Conservation (phyloP, 2,797 vertebrate species). For the Mus caroli region DNA sequence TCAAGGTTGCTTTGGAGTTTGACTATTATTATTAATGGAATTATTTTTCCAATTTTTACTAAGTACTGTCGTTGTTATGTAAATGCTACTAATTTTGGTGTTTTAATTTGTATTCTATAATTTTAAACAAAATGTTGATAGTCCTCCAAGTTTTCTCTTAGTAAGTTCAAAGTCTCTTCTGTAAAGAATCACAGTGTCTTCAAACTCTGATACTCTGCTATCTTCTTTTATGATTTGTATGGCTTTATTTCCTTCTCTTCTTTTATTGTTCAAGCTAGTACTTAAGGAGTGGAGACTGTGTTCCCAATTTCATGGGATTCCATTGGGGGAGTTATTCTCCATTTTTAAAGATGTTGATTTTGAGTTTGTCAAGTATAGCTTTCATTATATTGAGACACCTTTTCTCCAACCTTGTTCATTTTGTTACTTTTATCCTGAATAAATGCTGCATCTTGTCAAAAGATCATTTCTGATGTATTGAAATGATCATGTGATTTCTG, state of each 20-base stretch:
- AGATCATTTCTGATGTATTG: neutral
- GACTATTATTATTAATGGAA: neutral
- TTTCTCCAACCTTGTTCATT: neutral
- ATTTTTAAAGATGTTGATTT: neutral
- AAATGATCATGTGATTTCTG: neutral
- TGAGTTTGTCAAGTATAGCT: neutral
- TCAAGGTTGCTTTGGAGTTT: neutral
- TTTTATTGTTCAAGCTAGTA: neutral
- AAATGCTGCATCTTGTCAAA: neutral
- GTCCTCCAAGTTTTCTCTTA: neutral
- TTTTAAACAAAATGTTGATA: neutral
- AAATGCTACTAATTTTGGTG: neutral
- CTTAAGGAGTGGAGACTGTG: neutral
- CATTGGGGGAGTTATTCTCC: neutral
- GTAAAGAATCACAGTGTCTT: neutral
- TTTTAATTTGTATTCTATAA: neutral
- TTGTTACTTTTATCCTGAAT: neutral
- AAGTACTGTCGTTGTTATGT: neutral
- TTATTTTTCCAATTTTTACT: neutral
- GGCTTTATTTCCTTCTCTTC: neutral
- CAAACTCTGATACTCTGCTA: neutral
- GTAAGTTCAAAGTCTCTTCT: neutral
- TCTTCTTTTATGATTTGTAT: neutral
- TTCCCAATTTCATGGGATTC: neutral
- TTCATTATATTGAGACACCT: neutral